Conservation (phyloP, 2,113 vertebrate species). For the Lasiurus borealis region DNA sequence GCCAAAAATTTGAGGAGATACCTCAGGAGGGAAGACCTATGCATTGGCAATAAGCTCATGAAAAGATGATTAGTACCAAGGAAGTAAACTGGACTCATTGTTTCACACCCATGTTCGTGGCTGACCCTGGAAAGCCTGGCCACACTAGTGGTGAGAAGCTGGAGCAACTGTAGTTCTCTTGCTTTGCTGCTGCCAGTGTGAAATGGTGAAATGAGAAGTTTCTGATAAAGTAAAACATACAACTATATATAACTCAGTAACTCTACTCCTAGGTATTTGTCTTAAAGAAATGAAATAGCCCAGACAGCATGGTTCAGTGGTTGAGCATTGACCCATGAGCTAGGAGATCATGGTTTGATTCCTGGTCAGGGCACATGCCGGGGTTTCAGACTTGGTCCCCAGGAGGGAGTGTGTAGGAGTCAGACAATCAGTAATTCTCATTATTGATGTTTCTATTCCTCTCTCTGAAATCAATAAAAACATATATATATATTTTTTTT, state of each 20-base stretch:
- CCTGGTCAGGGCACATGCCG: no score
- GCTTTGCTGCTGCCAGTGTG: neutral
- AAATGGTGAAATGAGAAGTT: neutral
- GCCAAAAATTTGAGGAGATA: neutral
- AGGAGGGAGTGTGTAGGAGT: no score
- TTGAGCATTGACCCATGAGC: no score
- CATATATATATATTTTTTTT: neutral
- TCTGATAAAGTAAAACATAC: neutral
- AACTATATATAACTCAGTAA: neutral
- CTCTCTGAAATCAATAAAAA: no score
- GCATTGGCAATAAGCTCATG: neutral
- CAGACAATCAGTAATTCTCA: no score
- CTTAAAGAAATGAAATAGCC: neutral
- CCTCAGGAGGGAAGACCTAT: neutral
- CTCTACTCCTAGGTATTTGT: neutral
- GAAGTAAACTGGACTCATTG: neutral
- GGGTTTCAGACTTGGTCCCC: no score
- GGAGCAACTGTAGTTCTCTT: neutral
- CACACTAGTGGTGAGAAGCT: neutral
- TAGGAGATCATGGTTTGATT: no score
- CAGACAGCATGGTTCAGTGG: no score
- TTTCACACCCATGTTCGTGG: neutral
- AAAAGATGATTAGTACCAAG: neutral
- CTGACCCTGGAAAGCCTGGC: neutral
- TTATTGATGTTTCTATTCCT: no score